These are phyloP conservation scores for Lichenostomus cassidix DNA, from an alignment of 2,113 vertebrate species.

Conservation along the genomic window DNA sequence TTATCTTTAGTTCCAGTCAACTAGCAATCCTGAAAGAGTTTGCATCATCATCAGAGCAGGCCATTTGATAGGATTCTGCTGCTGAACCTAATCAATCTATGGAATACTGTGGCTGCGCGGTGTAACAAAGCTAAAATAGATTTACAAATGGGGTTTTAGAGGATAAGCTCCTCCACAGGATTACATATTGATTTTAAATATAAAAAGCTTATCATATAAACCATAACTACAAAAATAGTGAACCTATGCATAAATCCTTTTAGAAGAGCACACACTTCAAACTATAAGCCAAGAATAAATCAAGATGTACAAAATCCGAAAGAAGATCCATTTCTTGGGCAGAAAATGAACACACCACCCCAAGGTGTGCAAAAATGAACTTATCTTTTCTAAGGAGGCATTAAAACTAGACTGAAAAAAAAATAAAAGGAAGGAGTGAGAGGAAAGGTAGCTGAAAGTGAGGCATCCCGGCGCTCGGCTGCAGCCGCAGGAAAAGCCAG, in stretches of 20 bases:
- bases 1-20: conserved; percentile 96
- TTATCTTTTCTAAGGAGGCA: conserved; percentile 74
- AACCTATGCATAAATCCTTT: conserved; percentile 98
- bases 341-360: conserved; percentile 82
- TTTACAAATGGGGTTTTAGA: conserved; percentile 98
- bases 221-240: conserved; percentile 94
- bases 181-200: conserved; percentile 99
- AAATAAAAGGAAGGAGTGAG: not conserved
- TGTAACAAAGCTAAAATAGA: conserved; percentile 99
- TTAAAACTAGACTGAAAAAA: conserved; percentile 56
- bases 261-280: conserved; percentile 94
- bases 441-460: conserved; percentile 47
- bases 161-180: conserved; percentile 99
- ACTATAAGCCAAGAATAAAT: conserved; percentile 85
- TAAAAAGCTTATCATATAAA: conserved; percentile 99
- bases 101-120: conserved; percentile 90
- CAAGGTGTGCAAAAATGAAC: conserved; percentile 75
- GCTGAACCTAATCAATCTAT: conserved; percentile 98
- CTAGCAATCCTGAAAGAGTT: conserved; percentile 95
- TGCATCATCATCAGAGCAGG: conserved; percentile 96
- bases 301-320: conserved; percentile 84
- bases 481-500: not conserved
- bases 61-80: conserved; percentile 95
- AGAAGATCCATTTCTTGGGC: conserved; percentile 89
- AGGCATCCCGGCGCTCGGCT: conserved; percentile 12